Conservation (phyloP, 2,113 vertebrate species). For the Danio rerio region GRCz12tu NC_133177.1:39559501-39560000, state of each 20-base stretch:
- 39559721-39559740: too few species aligned
- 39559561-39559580: not conserved
- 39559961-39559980: conserved; percentile 4
- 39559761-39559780: too few species aligned
- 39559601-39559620: not conserved
- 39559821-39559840: too few species aligned
- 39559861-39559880: not conserved
- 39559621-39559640: too few species aligned
- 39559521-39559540: not conserved
- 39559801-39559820: too few species aligned
- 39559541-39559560: not conserved
- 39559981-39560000: not conserved
- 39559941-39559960: not conserved
- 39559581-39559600: not conserved
- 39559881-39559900: not conserved
- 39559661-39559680: not conserved
- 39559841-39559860: too few species aligned
- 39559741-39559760: too few species aligned
- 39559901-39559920: not conserved
- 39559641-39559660: too few species aligned
- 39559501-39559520: not conserved
- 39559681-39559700: not conserved
- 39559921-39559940: not conserved
- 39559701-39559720: too few species aligned
- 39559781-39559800: too few species aligned